Conservation (phyloP, 2,888 invertebrate genomes). For the Drosophila pseudotalamancana region DNA sequence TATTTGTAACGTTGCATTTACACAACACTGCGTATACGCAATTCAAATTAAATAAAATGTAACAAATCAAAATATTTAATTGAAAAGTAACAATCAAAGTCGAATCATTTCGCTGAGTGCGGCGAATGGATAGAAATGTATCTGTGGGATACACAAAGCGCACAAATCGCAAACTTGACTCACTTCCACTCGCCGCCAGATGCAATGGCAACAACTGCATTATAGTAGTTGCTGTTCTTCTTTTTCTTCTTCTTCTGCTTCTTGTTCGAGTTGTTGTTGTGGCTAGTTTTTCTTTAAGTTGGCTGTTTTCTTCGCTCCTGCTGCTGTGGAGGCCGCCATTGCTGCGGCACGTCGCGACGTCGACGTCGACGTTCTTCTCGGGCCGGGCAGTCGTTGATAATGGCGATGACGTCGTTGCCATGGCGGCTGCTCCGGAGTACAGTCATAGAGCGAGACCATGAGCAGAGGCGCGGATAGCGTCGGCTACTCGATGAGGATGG, state of each 20-base stretch:
- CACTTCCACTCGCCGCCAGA: constrained; percentile 48
- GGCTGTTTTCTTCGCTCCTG: neutral
- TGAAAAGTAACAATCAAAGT: neutral
- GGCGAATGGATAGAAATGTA: constrained; percentile 31
- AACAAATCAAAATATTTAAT: neutral
- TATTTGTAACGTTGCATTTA: too few species aligned
- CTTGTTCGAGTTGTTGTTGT: constrained; percentile 38
- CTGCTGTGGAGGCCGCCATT: constrained; percentile 29
- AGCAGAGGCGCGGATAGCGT: neutral
- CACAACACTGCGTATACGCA: neutral
- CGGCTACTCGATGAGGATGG: neutral
- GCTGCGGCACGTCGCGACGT: constrained; percentile 39
- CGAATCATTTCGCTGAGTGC: too few species aligned
- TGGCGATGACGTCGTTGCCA: constrained; percentile 74
- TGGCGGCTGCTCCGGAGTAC: constrained; percentile 56
- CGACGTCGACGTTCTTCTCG: constrained; percentile 23
- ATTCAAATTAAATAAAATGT: neutral
- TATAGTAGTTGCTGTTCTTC: neutral
- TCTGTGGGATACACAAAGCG: constrained; percentile 54
- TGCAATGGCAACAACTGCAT: constrained; percentile 28
- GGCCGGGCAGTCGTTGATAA: constrained; percentile 35
- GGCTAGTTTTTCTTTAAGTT: constrained; percentile 51
- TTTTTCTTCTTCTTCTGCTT: constrained; percentile 8
- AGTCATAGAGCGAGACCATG: constrained; percentile 63
- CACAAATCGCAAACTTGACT: constrained; percentile 8